Base-by-base conservation (phyloP, 2,888 invertebrate species). In the Plebejus anna region DNA sequence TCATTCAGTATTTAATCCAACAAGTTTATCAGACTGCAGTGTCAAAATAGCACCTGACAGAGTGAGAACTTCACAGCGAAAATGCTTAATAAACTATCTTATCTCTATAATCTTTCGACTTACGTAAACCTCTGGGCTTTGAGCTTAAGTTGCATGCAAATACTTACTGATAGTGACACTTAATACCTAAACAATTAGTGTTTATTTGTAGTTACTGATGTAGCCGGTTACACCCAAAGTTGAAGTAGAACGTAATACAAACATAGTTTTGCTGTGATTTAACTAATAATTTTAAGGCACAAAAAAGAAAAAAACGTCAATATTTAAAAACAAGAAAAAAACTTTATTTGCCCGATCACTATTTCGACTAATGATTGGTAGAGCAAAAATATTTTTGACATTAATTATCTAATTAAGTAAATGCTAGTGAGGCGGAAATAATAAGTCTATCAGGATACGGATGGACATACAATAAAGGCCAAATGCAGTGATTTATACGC, bases 21-120 rank as follows among this genome's bases (percentile, higher is more conserved):
- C 55, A 76, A 75, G 32, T 78, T 79, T 80, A 78, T 79, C 79
- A 71, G 57, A 77, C 75, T 59, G 76, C 76, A 76, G 77, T 77
- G 78, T 83, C 82, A 82, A 81, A 81, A 80, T 78, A 80, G 80
- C 83, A 81, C 81, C 82, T 82, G 82, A 81, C 81, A 77, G 76
- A 78, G 79, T 78, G 77, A 79, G 78, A 77, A 78, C 77, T 79
- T 80, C 79, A 79, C 80, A 79, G 80, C 77, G 78, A 80, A 78
- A 81, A 80, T 76, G 77, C 79, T 77, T 78, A 75, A 80, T 78
- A 79, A 79, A 78, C 76, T 76, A 79, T 76, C 66, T 79, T 82
- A 82, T 82, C 81, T 75, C 59, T 75, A 75, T 76, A 77, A 81
- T 81, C 81, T 79, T 73, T 59, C 22, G 59, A 16, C 36, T 76